These are phyloP conservation scores for Ips nitidus DNA, from an alignment of 1,140 invertebrate genomes.

Conservation along the genomic window DNA sequence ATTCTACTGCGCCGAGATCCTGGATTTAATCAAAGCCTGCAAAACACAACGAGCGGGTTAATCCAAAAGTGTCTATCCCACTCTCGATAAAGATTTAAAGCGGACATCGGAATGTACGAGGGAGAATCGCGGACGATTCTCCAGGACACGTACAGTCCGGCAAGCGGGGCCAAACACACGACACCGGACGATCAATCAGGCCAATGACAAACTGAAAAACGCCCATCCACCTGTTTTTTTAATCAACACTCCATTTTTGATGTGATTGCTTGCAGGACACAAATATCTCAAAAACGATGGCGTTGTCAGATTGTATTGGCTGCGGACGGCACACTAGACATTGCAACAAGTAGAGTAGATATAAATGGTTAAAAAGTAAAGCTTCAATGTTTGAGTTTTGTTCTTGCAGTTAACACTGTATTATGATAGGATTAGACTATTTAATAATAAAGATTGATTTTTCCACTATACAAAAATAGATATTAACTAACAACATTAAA, in stretches of 20 bases:
- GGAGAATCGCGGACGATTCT: constrained; percentile 8
- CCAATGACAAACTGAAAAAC: constrained; percentile 10
- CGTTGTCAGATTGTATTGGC: too few relatives aligned
- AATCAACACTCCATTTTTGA: background rate
- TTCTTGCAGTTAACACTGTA: too few relatives aligned
- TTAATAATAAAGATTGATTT: too few relatives aligned
- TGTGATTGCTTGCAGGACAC: too few relatives aligned
- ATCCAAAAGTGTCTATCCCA: background rate
- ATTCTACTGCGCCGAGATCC: constrained; percentile 17
- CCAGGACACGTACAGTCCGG: constrained; percentile 12
- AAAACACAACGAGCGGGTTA: constrained; percentile 25
- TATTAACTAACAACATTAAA: too few relatives aligned
- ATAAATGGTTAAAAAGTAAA: too few relatives aligned
- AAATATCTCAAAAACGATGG: too few relatives aligned
- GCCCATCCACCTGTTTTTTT: background rate
- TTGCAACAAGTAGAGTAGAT: too few relatives aligned
- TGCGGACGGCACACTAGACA: too few relatives aligned
- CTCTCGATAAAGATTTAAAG: constrained; percentile 11
- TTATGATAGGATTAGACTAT: too few relatives aligned
- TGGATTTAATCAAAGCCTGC: constrained; percentile 22
- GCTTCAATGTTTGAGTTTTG: too few relatives aligned
- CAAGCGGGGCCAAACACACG: constrained; percentile 43
- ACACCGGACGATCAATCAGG: constrained; percentile 38
- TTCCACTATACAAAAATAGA: too few relatives aligned
- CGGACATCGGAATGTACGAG: constrained; percentile 20